Evolutionary conservation across 2,888 invertebrate genomes (phyloP).

Genomic region (Selenia dentaria): DNA sequence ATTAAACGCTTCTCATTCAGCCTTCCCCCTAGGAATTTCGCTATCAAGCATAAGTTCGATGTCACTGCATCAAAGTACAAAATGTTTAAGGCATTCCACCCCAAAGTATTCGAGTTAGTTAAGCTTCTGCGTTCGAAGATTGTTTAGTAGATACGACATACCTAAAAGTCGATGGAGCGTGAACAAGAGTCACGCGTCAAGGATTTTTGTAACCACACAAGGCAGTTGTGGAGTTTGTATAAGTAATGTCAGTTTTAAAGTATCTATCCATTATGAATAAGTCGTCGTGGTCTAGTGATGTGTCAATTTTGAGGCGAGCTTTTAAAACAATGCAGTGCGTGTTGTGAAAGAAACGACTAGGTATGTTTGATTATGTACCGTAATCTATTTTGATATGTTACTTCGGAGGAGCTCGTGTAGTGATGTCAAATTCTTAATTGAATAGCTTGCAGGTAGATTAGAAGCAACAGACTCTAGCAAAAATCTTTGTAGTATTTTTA

Average conservation of each 20-base stretch:
- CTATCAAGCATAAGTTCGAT: slow-evolving; percentile 26
- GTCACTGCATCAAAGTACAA: slow-evolving; percentile 26
- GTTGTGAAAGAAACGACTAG: no score
- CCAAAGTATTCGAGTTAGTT: slow-evolving; percentile 53
- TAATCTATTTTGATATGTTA: no score
- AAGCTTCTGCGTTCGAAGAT: slow-evolving; percentile 59
- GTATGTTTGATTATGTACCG: no score
- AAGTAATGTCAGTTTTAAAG: no score
- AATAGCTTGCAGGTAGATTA: not conserved
- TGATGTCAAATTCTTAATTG: no score
- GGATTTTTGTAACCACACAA: slow-evolving; percentile 69
- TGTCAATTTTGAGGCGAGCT: no score
- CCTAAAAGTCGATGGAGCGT: slow-evolving; percentile 72
- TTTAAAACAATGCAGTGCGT: no score
- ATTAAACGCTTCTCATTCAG: slow-evolving; percentile 24
- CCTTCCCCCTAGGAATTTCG: slow-evolving; percentile 23
- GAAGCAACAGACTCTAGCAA: not conserved
- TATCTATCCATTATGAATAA: no score
- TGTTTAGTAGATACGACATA: slow-evolving; percentile 67
- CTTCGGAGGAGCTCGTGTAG: no score
- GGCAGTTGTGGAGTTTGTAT: slow-evolving; percentile 41
- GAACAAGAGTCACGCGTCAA: slow-evolving; percentile 76
- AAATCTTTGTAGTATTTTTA: not conserved
- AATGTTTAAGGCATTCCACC: slow-evolving; percentile 37
- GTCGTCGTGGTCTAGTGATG: no score